Evolutionary conservation across 1,140 invertebrate genomes (phyloP).

Genomic region (Tetramorium alpestre): DNA sequence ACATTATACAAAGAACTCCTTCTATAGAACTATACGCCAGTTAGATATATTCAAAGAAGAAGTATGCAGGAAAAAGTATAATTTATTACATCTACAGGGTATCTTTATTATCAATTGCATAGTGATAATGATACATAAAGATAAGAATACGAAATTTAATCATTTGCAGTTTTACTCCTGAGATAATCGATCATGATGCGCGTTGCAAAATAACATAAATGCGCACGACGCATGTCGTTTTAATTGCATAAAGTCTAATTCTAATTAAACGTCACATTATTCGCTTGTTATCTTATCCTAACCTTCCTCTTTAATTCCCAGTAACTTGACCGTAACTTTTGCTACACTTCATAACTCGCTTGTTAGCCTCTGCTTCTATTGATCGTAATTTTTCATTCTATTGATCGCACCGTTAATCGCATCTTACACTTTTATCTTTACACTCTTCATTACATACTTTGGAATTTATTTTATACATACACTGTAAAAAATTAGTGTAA

Average conservation of each 20-base stretch:
- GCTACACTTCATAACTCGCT: neutral
- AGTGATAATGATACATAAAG: neutral
- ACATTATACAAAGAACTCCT: neutral
- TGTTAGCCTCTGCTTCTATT: neutral
- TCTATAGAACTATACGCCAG: neutral
- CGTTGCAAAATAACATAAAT: neutral
- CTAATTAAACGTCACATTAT: neutral
- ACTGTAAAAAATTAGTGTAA: too few relatives aligned
- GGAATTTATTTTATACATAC: neutral
- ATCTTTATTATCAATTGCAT: neutral
- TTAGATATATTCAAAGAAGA: neutral
- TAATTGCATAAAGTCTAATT: neutral
- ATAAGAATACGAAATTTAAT: conserved; percentile 12
- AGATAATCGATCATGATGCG: neutral
- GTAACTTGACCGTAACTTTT: neutral
- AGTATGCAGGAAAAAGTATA: neutral
- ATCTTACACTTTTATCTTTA: neutral
- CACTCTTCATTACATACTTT: neutral
- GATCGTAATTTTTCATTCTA: neutral
- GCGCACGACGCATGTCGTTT: neutral
- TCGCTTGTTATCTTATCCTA: neutral
- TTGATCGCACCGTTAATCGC: neutral
- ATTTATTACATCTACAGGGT: neutral
- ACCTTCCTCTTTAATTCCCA: neutral
- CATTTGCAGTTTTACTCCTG: neutral